phyloP scores from a whole-genome alignment of 2,797 vertebrate genomes.

The Sebastiscus tertius region DNA sequence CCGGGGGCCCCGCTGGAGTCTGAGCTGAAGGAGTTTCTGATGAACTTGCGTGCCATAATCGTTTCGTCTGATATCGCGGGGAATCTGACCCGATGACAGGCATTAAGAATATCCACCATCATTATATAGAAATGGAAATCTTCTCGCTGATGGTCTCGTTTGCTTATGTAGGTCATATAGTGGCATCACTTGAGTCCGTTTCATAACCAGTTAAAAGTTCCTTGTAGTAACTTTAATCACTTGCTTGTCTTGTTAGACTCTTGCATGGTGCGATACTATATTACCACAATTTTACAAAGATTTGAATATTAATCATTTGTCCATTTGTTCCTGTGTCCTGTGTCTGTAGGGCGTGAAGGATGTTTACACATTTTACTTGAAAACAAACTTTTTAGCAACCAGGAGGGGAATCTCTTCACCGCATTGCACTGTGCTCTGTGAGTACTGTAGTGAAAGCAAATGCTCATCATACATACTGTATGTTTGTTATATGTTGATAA shows the following conservation, averaged over 20 bases:
- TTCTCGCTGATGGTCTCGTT: not conserved
- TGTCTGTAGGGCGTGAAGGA: constrained; percentile 89
- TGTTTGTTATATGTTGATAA: not conserved
- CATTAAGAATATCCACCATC: not conserved
- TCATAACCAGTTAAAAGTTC: not conserved
- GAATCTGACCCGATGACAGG: not conserved
- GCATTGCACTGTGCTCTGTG: constrained; percentile 99
- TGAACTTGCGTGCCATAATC: too few relatives aligned
- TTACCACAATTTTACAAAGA: not conserved
- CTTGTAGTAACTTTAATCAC: not conserved
- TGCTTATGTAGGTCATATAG: not conserved
- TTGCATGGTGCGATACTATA: not conserved
- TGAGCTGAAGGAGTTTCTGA: not conserved
- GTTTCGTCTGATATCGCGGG: not conserved
- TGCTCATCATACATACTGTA: not conserved
- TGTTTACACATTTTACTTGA: constrained; percentile 98
- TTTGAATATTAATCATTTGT: constrained; percentile 4
- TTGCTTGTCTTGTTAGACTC: not conserved
- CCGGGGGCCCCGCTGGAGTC: too few relatives aligned
- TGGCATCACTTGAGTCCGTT: not conserved
- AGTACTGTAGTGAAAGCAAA: constrained; percentile 71
- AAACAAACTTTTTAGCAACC: constrained; percentile 89
- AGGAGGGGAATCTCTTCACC: constrained; percentile 93
- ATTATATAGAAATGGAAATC: not conserved
- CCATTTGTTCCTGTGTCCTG: not conserved